phyloP scores from a whole-genome alignment of 2,888 invertebrate genomes.

The Caenorhabditis zanzibari region DNA sequence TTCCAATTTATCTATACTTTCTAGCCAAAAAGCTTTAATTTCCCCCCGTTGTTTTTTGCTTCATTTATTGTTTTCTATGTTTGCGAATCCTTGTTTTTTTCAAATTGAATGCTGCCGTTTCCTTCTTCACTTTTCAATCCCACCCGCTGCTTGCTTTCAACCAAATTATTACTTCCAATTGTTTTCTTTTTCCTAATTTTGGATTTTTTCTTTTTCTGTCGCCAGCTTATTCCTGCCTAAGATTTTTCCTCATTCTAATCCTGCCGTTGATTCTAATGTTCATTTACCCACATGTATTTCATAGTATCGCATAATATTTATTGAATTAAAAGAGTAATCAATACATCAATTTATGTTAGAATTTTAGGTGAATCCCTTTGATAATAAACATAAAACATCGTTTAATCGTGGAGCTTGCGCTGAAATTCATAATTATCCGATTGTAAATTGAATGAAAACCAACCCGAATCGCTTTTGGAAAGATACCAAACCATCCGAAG shows the following conservation, averaged over 20 bases:
- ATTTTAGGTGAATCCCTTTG: background rate
- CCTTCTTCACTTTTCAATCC: conserved; percentile 25
- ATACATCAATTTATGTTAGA: conserved; percentile 10
- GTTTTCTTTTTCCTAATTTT: conserved; percentile 23
- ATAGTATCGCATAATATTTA: conserved; percentile 49
- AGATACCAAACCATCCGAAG: conserved; percentile 52
- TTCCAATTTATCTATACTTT: background rate
- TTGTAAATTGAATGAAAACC: background rate
- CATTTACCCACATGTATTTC: conserved; percentile 39
- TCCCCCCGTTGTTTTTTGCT: conserved; percentile 37
- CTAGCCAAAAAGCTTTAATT: conserved; percentile 34
- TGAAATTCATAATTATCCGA: conserved; percentile 16
- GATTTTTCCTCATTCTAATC: background rate
- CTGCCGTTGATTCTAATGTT: conserved; percentile 4
- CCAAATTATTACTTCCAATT: background rate
- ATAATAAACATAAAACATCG: conserved; percentile 23
- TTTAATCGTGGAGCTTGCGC: conserved; percentile 48
- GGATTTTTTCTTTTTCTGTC: background rate
- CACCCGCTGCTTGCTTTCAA: conserved; percentile 50
- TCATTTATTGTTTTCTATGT: conserved; percentile 48
- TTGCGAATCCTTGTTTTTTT: conserved; percentile 22
- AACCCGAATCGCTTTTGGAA: conserved; percentile 51
- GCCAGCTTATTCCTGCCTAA: conserved; percentile 25
- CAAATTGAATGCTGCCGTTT: conserved; percentile 1
- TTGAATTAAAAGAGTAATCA: conserved; percentile 6